Evolutionary conservation across 2,113 vertebrate genomes (phyloP).

Genomic region (Serinus canaria): DNA sequence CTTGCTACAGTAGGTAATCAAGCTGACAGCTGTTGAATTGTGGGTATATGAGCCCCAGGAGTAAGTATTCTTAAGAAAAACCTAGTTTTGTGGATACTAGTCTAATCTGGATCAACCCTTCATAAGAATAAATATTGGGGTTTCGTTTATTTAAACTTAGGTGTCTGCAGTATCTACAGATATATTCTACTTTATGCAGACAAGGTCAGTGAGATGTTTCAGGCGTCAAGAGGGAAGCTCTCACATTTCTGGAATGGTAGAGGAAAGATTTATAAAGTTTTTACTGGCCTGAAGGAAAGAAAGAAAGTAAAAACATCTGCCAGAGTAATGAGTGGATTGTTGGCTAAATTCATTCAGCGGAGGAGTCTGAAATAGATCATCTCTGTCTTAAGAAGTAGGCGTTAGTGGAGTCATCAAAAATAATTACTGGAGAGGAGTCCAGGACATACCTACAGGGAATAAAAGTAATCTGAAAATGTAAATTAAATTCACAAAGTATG

Average conservation of each 20-base stretch:
- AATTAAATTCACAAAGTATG: constrained; percentile 10
- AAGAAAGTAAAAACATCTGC: constrained; percentile 61
- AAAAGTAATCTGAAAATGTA: constrained; percentile 39
- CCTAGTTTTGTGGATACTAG: neutral
- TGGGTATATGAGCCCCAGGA: neutral
- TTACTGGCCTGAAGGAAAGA: constrained; percentile 14
- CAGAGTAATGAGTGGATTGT: constrained; percentile 18
- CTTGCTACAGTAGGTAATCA: neutral
- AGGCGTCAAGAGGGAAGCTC: neutral
- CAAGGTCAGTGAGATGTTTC: constrained; percentile 25
- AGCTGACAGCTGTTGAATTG: neutral
- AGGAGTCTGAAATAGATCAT: constrained; percentile 54
- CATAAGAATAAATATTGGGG: neutral
- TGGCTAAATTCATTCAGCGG: constrained; percentile 25
- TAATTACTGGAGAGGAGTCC: constrained; percentile 35
- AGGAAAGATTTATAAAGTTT: constrained; percentile 39
- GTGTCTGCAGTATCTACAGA: neutral
- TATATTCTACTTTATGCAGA: neutral
- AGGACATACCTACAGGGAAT: constrained; percentile 48
- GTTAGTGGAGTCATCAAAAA: constrained; percentile 41
- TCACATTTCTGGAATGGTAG: constrained; percentile 33
- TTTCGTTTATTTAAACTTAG: neutral
- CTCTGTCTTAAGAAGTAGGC: constrained; percentile 37
- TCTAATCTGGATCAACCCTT: neutral
- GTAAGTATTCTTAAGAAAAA: neutral